A percentile compares a stretch with the other conserved stretches of the same genome.
phyloP scores from a whole-genome alignment of 35 echinoderm and acorn worm genomes.

The Apostichopus californicus region DNA sequence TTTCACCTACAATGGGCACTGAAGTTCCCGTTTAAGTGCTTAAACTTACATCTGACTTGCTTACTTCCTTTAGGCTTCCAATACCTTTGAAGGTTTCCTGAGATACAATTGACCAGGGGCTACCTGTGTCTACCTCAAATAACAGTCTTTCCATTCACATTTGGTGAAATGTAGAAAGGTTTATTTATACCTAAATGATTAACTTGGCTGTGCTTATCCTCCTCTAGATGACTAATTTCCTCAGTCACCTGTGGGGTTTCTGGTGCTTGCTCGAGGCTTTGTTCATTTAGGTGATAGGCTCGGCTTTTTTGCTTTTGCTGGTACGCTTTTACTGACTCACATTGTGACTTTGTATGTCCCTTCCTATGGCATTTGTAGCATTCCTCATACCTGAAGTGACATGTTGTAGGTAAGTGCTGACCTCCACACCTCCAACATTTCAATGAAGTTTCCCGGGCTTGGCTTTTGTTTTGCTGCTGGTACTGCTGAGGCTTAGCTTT shows the following conservation, averaged over 20 bases:
- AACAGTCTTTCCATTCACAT: neutral
- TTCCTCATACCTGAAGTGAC: conserved; percentile 16
- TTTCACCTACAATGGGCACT: conserved; percentile 37
- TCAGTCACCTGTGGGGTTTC: neutral
- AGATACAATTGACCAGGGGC: conserved; percentile 45
- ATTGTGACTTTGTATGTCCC: conserved; percentile 12
- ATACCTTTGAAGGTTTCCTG: neutral
- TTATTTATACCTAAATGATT: conserved; percentile 11
- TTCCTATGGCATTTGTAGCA: conserved; percentile 50
- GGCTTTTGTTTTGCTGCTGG: neutral
- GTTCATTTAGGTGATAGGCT: neutral
- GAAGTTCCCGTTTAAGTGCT: conserved; percentile 13
- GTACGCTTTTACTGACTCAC: conserved; percentile 8
- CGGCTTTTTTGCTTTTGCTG: neutral
- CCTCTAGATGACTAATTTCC: conserved; percentile 29
- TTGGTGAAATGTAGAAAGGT: neutral
- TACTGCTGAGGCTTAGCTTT: neutral
- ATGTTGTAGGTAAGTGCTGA: neutral
- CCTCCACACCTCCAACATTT: conserved; percentile 51
- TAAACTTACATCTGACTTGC: neutral
- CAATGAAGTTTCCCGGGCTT: neutral
- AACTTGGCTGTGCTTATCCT: neutral
- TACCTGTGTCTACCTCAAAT: conserved; percentile 58
- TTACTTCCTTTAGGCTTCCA: neutral
- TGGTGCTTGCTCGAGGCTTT: neutral